Evolutionary conservation across 2,113 vertebrate species (phyloP).

Genomic region (Penelope pileata): DNA sequence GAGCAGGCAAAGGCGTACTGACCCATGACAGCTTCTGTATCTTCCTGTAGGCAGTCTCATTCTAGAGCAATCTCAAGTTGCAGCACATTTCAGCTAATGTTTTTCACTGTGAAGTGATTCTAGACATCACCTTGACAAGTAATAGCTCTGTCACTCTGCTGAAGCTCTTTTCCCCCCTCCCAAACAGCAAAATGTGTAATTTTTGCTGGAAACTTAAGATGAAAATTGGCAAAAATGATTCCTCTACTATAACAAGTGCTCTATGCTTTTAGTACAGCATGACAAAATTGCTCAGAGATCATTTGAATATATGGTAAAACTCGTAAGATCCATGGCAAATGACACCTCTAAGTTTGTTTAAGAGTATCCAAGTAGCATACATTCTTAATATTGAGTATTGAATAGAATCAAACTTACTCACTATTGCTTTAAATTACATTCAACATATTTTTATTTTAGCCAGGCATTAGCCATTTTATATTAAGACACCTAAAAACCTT

Average conservation of each 20-base stretch:
- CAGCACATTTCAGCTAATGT: neutral
- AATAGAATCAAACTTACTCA: constrained; percentile 7
- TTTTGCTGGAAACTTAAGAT: neutral
- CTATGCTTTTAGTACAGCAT: neutral
- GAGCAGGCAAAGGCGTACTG: neutral
- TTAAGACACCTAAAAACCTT: constrained; percentile 36
- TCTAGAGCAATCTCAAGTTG: neutral
- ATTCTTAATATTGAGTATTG: neutral
- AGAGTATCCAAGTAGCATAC: neutral
- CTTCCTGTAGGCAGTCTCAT: neutral
- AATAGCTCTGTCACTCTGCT: neutral
- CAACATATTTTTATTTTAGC: neutral
- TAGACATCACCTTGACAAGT: neutral
- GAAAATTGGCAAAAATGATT: neutral
- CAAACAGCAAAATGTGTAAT: neutral
- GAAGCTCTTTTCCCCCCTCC: neutral
- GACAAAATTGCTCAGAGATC: neutral
- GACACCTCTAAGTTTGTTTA: neutral
- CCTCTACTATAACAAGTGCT: neutral
- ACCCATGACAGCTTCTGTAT: neutral
- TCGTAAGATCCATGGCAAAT: neutral
- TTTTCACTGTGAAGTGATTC: neutral
- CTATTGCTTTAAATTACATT: neutral
- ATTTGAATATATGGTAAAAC: neutral
- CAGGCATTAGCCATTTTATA: neutral